Evolutionary conservation across 2,797 vertebrate genomes (phyloP).

Genomic region (Sebastes variabilis): DNA sequence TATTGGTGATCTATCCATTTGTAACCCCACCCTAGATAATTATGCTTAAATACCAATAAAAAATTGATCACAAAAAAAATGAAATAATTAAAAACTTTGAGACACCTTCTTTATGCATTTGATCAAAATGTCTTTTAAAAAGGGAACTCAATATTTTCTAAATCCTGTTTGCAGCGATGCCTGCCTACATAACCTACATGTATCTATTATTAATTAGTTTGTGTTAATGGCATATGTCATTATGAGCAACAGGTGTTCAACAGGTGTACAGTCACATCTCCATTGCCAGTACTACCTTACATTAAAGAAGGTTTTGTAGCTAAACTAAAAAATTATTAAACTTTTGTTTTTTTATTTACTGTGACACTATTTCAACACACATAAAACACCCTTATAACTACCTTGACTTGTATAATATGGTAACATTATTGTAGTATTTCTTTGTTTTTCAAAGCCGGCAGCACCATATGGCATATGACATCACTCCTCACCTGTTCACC

Average conservation of each 20-base stretch:
- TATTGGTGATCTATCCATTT: too few relatives aligned
- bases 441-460: not conserved
- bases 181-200: not conserved
- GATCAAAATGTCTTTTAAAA: too few relatives aligned
- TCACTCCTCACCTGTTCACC: conserved; percentile 3
- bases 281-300: not conserved
- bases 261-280: conserved; percentile 34
- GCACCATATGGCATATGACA: conserved; percentile 51
- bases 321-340: accelerated
- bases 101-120: accelerated
- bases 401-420: accelerated
- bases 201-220: not conserved
- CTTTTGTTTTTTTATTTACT: not conserved
- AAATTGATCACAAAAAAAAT: too few relatives aligned
- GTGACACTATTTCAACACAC: not conserved
- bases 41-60: too few relatives aligned
- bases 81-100: too few relatives aligned
- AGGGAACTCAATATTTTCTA: too few relatives aligned
- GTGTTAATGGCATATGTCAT: not conserved
- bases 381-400: not conserved
- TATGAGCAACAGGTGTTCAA: not conserved
- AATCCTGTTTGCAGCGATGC: too few relatives aligned
- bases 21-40: too few relatives aligned
- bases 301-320: accelerated
- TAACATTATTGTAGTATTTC: not conserved